Conservation (phyloP, 2,888 invertebrate genomes). For the Furcula furcula region DNA sequence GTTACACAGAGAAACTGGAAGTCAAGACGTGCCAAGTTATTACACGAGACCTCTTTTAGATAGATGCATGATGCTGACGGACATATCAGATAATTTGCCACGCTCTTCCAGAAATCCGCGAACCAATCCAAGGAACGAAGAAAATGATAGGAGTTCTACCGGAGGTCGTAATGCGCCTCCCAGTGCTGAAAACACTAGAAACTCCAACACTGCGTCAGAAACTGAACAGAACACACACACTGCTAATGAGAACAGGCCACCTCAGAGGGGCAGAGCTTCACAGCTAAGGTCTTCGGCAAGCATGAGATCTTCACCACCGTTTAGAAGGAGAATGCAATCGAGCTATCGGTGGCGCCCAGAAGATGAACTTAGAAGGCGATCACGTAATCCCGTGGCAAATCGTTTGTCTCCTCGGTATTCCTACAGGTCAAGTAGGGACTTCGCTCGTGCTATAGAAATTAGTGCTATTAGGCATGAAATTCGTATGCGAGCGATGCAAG, state of each 20-base stretch:
- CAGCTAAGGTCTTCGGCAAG: constrained; percentile 38
- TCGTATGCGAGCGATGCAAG: constrained; percentile 75
- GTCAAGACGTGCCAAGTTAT: constrained; percentile 59
- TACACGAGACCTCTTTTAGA: constrained; percentile 68
- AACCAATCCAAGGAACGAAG: constrained; percentile 39
- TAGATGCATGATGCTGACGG: constrained; percentile 68
- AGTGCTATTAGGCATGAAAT: constrained; percentile 71
- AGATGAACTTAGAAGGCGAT: constrained; percentile 55
- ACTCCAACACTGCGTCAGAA: constrained; percentile 24
- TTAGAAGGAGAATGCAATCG: constrained; percentile 49
- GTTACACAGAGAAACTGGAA: constrained; percentile 72
- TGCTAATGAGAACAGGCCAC: constrained; percentile 21
- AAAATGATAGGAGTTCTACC: constrained; percentile 29
- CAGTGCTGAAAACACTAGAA: constrained; percentile 22
- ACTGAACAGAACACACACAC: constrained; percentile 29
- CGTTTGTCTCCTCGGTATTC: constrained; percentile 48
- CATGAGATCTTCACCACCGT: constrained; percentile 40
- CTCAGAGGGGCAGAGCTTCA: constrained; percentile 25
- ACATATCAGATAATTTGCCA: constrained; percentile 53
- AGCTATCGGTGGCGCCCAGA: constrained; percentile 59
- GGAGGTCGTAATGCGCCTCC: constrained; percentile 28
- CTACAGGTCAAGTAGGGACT: constrained; percentile 55
- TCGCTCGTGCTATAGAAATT: constrained; percentile 61
- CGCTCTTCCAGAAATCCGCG: constrained; percentile 36
- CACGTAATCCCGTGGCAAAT: constrained; percentile 42